Conservation (phyloP, 2,113 vertebrate genomes). For the Leucosticte australis region DNA sequence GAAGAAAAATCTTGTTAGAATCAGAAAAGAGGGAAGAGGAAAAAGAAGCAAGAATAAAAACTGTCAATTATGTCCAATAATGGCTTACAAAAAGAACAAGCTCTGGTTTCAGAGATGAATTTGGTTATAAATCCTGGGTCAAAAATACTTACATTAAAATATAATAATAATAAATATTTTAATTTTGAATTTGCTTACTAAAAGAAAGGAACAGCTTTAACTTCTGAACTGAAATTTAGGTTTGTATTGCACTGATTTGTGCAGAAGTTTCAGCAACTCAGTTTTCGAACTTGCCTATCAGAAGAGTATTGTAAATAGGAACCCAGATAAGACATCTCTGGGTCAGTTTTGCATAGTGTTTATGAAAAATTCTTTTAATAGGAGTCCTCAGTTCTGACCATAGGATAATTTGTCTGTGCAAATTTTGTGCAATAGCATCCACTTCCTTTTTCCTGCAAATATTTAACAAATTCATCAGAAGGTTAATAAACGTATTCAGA, state of each 20-base stretch:
- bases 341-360: neutral
- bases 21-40: neutral
- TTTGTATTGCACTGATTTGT: neutral
- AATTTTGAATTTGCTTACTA: neutral
- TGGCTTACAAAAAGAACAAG: neutral
- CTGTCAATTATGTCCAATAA: neutral
- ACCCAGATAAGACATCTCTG: neutral
- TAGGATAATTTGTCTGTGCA: neutral
- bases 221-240: neutral
- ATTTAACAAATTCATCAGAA: neutral
- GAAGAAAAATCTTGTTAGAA: neutral
- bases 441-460: neutral
- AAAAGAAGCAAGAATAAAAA: neutral
- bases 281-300: neutral
- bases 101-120: neutral
- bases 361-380: neutral
- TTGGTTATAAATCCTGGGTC: neutral
- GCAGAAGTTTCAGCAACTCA: neutral
- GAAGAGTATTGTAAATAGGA: neutral
- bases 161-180: neutral
- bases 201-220: rapidly evolving
- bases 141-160: neutral
- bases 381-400: neutral
- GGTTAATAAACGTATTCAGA: neutral
- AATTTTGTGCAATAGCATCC: neutral